These are phyloP conservation scores for Acleris literana DNA, from an alignment of 2,888 invertebrate genomes.

Conservation along the genomic window DNA sequence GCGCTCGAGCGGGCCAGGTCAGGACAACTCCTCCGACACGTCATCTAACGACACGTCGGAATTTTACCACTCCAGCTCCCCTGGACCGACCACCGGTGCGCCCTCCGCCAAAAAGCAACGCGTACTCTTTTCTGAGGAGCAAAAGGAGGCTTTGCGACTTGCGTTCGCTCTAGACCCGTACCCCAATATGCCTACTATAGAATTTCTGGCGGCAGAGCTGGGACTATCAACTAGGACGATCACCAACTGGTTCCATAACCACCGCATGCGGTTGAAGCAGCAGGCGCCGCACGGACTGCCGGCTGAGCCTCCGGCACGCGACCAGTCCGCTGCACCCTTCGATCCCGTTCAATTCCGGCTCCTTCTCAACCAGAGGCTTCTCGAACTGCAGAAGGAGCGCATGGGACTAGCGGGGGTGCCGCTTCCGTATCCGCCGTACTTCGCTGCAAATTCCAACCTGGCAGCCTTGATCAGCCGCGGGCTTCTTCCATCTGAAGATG, in stretches of 20 bases:
- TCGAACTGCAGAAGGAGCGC: conserved; percentile 93
- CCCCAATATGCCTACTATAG: conserved; percentile 97
- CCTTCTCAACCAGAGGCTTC: conserved; percentile 93
- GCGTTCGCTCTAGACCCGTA: conserved; percentile 98
- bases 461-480: conserved; percentile 90
- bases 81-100: conserved; percentile 88
- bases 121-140: conserved; percentile 98
- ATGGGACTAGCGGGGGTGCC: conserved; percentile 91
- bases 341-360: conserved; percentile 96
- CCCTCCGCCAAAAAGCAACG: conserved; percentile 97
- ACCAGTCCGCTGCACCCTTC: conserved; percentile 90
- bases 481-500: conserved; percentile 84
- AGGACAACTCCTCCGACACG: conserved; percentile 94
- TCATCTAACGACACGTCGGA: conserved; percentile 95
- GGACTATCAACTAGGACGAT: conserved; percentile 97
- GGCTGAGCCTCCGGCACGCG: conserved; percentile 89
- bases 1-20: conserved; percentile 91
- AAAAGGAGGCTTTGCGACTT: conserved; percentile 96
- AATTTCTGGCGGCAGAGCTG: conserved; percentile 95
- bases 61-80: conserved; percentile 93
- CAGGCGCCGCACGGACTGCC: conserved; percentile 91
- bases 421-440: conserved; percentile 90
- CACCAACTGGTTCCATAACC: conserved; percentile 99
- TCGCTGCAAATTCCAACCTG: conserved; percentile 89
- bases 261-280: conserved; percentile 98